These are phyloP conservation scores for Gallinago nigripennis DNA, from an alignment of 2,797 vertebrate genomes.

Conservation along the genomic window DNA sequence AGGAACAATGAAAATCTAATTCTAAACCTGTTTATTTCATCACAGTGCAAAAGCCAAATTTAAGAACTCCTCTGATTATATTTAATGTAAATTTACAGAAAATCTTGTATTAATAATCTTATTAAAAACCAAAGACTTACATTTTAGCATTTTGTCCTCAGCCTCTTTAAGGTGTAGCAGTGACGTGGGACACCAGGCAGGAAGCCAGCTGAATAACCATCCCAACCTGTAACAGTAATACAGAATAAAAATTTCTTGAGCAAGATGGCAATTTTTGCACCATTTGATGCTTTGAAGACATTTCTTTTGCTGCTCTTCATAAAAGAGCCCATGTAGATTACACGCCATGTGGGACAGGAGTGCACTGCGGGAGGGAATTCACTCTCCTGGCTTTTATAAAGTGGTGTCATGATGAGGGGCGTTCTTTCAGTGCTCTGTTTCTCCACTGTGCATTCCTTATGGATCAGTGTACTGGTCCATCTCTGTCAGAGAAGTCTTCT, in stretches of 20 bases:
- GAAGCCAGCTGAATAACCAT: constrained; percentile 91
- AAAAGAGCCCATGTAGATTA: neutral
- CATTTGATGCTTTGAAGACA: neutral
- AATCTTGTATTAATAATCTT: neutral
- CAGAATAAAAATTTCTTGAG: neutral
- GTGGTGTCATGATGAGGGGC: neutral
- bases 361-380: neutral
- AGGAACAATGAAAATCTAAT: neutral
- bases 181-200: constrained; percentile 94
- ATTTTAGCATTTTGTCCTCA: constrained; percentile 90
- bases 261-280: neutral
- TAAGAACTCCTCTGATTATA: neutral
- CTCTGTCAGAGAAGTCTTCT: neutral
- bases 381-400: neutral
- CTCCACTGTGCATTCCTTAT: neutral
- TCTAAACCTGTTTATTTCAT: neutral
- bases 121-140: constrained; percentile 77
- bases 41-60: neutral
- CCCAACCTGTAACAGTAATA: constrained; percentile 81
- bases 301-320: neutral
- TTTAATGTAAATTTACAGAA: neutral
- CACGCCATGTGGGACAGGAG: accelerated
- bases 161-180: constrained; percentile 85
- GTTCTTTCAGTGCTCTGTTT: neutral
- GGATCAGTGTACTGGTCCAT: neutral